Base-by-base conservation (phyloP, 2,797 vertebrate genomes). In the Peromyscus nudipes region DNA sequence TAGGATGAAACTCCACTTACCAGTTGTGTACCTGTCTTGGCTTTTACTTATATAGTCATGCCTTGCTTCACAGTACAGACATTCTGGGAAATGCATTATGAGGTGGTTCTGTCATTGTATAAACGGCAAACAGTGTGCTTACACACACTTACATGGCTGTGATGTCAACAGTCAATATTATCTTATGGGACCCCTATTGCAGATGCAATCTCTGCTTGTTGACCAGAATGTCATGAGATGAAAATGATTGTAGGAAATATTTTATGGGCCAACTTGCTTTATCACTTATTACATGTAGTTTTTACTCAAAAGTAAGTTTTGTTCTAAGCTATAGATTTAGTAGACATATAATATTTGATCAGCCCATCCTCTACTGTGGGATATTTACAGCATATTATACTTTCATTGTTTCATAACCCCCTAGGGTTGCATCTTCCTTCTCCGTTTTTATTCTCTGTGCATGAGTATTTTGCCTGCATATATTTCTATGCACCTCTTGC, bases 251-350 rank as follows among this genome's bases (percentile, higher is more conserved):
- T 79, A 25, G 27, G 13, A 55, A 60, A 64, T 84, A 92, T 34
- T 75, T 91, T 89, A 83, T 76, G 96, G 46, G n/a, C 9, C 81
- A 86, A 23, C 21, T 80, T 52, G 37, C 31, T 85, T 94, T 91
- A 83, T 83, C n/a, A 76, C 57, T 75, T 55, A 92, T 65, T 86
- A 83, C 0, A 52, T 79, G 81, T 1, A 52, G n/a, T 31, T 75
- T 85, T 92, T 93, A 67, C 23, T 79, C 52, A 31, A 43, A 91
- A 95, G 6, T 94, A 52, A 69, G 80, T 76, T 94, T 69, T 79
- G 79, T 91, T 96, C 37, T 90, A 80, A 96, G 83, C 67, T 57
- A 79, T 49, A 84, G 52, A 76, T 95, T 96, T 76, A 96, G 87
- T 55, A 91, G 69, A 57, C 34, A 46, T 2, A 34, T 91, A 86